Percentiles rank a stretch among this genome's conserved stretches.
Conservation (phyloP, 2,888 invertebrate species). For the Panopea generosa region DNA sequence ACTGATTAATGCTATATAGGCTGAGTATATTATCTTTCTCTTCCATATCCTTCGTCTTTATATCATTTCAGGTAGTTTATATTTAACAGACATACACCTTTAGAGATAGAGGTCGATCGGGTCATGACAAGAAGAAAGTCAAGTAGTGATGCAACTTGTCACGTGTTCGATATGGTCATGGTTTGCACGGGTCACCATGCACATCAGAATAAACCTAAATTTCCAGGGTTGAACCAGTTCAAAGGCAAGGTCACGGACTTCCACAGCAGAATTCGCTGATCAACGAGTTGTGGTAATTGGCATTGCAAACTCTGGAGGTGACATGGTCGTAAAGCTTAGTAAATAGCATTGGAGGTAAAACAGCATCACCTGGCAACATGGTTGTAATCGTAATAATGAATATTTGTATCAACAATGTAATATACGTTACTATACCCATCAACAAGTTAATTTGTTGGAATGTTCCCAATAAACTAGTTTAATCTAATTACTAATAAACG, state of each 20-base stretch:
- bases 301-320: constrained; percentile 86
- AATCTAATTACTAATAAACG: too few relatives aligned
- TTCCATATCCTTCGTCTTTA: too few relatives aligned
- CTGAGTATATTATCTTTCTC: too few relatives aligned
- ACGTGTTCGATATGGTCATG: constrained; percentile 76
- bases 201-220: constrained; percentile 67
- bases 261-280: constrained; percentile 78
- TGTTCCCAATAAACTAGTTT: too few relatives aligned
- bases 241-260: constrained; percentile 77
- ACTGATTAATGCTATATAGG: too few relatives aligned
- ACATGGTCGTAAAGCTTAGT: constrained; percentile 85
- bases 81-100: constrained; percentile 25
- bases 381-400: too few relatives aligned
- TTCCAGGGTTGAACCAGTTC: constrained; percentile 74
- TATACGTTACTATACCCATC: too few relatives aligned
- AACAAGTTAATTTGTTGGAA: too few relatives aligned
- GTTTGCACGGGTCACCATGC: constrained; percentile 82
- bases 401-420: too few relatives aligned
- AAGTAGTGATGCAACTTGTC: constrained; percentile 59
- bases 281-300: constrained; percentile 86
- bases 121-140: constrained; percentile 68
- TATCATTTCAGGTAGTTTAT: constrained; percentile 18
- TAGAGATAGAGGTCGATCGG: constrained; percentile 78
- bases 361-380: not conserved
- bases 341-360: not conserved